Conservation (phyloP, 2,888 invertebrate genomes). For the Rotaria socialis region DNA sequence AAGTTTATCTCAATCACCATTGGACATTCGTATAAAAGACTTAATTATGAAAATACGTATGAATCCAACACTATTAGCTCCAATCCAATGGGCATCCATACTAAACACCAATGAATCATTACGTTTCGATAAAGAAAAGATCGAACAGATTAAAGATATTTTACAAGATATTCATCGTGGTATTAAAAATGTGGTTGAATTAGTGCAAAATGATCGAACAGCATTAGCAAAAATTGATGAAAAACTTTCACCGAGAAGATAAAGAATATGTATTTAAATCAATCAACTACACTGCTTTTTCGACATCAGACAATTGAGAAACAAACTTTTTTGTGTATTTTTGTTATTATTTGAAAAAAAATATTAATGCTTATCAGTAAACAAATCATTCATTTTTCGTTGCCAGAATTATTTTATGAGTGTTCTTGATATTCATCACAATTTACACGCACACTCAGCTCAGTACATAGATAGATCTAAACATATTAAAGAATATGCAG, state of each 20-base stretch:
- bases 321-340: neutral
- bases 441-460: no score
- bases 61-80: constrained; percentile 17
- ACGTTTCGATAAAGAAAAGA: constrained; percentile 15
- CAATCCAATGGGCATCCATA: neutral
- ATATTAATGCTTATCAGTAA: neutral
- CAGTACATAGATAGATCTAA: no score
- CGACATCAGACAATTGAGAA: neutral
- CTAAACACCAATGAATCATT: neutral
- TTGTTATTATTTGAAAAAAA: constrained; percentile 19
- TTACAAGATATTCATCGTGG: constrained; percentile 36
- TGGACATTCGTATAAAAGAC: constrained; percentile 33
- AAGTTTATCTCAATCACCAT: neutral
- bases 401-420: no score
- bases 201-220: constrained; percentile 25
- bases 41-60: constrained; percentile 35
- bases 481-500: no score
- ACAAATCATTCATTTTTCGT: no score
- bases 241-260: constrained; percentile 2
- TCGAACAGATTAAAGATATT: constrained; percentile 24
- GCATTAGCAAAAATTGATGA: constrained; percentile 12
- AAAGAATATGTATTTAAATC: neutral
- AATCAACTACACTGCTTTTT: neutral
- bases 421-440: no score
- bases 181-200: constrained; percentile 31